Percentiles rank a stretch among this genome's conserved stretches.
These are phyloP conservation scores for Parazoanthus darwini DNA, from an alignment of 92 coral and sea anemone genomes.

Conservation along the genomic window DNA sequence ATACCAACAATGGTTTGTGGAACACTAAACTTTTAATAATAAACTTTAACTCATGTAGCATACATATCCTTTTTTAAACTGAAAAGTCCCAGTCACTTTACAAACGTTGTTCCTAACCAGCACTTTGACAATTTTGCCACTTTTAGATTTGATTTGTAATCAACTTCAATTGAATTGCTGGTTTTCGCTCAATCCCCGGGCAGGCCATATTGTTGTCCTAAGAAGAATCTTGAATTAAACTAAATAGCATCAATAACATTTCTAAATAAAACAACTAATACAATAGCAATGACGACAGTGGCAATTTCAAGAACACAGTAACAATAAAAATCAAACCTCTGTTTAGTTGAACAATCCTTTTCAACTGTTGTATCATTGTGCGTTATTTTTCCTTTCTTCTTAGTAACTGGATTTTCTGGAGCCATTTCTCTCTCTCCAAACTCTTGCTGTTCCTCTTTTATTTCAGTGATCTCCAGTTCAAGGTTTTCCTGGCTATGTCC, in stretches of 20 bases:
- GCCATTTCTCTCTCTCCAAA: background rate
- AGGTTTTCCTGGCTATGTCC: background rate
- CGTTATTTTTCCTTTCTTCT: conserved; percentile 20
- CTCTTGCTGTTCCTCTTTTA: conserved; percentile 29
- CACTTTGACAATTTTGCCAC: background rate
- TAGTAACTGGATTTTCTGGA: conserved; percentile 3
- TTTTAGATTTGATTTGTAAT: too few species aligned
- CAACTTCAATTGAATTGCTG: too few species aligned
- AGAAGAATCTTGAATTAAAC: too few species aligned
- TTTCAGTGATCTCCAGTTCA: conserved; percentile 3
- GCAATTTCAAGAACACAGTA: too few species aligned
- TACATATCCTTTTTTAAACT: too few species aligned
- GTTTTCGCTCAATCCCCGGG: too few species aligned
- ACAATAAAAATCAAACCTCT: background rate
- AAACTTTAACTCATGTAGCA: too few species aligned
- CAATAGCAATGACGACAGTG: background rate
- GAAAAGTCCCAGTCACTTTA: background rate
- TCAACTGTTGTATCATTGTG: background rate
- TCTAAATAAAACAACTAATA: background rate
- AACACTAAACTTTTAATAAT: too few species aligned
- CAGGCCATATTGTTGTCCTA: too few species aligned
- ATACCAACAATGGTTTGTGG: too few species aligned
- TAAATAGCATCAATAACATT: too few species aligned
- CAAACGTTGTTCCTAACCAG: background rate
- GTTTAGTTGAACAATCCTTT: background rate